phyloP scores from a whole-genome alignment of 2,888 invertebrate genomes.

The Trachelus iudaicus region DNA sequence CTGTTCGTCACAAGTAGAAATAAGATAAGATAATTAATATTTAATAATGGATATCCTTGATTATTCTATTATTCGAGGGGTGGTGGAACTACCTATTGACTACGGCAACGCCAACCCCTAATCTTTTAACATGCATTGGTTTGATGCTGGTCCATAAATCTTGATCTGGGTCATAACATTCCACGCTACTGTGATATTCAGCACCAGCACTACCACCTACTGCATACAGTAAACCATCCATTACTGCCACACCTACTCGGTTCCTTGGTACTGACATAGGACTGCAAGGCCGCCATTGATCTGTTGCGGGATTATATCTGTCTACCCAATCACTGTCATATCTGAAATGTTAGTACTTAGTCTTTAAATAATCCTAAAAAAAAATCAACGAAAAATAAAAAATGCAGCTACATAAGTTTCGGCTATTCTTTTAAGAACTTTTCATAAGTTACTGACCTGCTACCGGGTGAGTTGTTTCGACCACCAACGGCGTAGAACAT shows the following conservation, averaged over 20 bases:
- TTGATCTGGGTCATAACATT: constrained; percentile 89
- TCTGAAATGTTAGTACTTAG: constrained; percentile 51
- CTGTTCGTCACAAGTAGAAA: constrained; percentile 30
- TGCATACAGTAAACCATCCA: constrained; percentile 91
- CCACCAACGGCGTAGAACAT: constrained; percentile 94
- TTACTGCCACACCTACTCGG: constrained; percentile 92
- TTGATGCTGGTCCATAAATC: constrained; percentile 84
- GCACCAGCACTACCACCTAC: constrained; percentile 91
- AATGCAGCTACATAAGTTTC: background rate
- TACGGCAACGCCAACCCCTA: constrained; percentile 84
- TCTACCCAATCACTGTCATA: constrained; percentile 92
- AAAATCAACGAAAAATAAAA: background rate
- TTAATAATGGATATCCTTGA: background rate
- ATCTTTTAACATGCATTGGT: constrained; percentile 80
- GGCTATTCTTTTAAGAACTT: background rate
- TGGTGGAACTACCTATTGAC: constrained; percentile 73
- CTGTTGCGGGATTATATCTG: constrained; percentile 85
- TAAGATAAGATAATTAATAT: background rate
- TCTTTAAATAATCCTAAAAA: background rate
- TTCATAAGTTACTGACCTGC: constrained; percentile 64
- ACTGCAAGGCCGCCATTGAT: constrained; percentile 87
- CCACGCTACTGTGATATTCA: constrained; percentile 88
- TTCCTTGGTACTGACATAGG: constrained; percentile 91
- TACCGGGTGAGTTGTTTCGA: constrained; percentile 89
- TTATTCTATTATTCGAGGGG: background rate